These are phyloP conservation scores for Craterocephalus amniculus DNA, from an alignment of 2,797 vertebrate genomes.

Conservation along the genomic window DNA sequence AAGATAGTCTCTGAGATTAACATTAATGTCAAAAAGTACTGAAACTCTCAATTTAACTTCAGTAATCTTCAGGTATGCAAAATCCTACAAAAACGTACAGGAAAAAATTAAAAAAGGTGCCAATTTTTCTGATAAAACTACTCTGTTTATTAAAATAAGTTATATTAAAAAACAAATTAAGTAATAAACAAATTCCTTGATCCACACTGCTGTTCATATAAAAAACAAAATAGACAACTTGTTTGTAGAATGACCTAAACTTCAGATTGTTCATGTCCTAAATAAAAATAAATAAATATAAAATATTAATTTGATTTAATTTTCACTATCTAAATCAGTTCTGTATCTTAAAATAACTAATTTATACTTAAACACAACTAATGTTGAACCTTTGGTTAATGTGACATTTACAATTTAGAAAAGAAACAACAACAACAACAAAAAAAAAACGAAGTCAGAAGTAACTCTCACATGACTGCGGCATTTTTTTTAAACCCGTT, in stretches of 20 bases:
- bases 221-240: not conserved
- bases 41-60: slow-evolving; percentile 61
- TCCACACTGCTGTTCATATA: not conserved
- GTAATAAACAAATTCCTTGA: slow-evolving; percentile 23
- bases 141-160: slow-evolving; percentile 21
- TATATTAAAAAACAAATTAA: slow-evolving; percentile 16
- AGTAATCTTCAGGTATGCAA: slow-evolving; percentile 43
- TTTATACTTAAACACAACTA: slow-evolving; percentile 45
- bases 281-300: not conserved
- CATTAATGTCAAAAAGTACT: slow-evolving; percentile 60
- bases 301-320: slow-evolving; percentile 28
- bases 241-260: not conserved
- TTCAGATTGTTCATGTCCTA: not conserved
- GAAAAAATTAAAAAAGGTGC: not conserved
- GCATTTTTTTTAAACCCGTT: slow-evolving; percentile 68
- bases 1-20: slow-evolving; percentile 60
- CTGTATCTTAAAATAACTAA: slow-evolving; percentile 38
- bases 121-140: slow-evolving; percentile 24
- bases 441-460: slow-evolving; percentile 78
- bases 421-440: slow-evolving; percentile 73
- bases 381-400: slow-evolving; percentile 26
- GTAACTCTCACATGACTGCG: slow-evolving; percentile 46
- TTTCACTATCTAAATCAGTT: slow-evolving; percentile 10
- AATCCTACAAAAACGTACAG: slow-evolving; percentile 34
- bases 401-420: slow-evolving; percentile 68